phyloP scores from a whole-genome alignment of 2,113 vertebrate species.

The Erythrocercus mccallii region DNA sequence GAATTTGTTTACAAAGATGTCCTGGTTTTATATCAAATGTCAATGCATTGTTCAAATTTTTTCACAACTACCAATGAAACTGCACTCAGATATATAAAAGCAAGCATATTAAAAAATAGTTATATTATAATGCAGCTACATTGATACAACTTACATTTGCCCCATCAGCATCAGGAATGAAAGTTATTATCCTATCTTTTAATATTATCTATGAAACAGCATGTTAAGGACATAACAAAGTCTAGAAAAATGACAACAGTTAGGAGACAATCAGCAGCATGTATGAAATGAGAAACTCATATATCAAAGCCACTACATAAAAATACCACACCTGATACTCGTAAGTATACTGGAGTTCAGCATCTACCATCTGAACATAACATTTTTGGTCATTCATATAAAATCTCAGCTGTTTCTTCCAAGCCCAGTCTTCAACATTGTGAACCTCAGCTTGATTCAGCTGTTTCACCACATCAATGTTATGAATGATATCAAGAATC shows the following conservation, averaged over 20 bases:
- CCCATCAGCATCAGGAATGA: background rate
- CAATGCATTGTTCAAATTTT: background rate
- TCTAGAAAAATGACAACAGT: background rate
- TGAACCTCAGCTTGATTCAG: conserved; percentile 80
- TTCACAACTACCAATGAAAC: background rate
- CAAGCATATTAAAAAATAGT: background rate
- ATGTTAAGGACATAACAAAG: background rate
- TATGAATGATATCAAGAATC: conserved; percentile 94
- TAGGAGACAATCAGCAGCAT: background rate
- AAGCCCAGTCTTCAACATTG: conserved; percentile 84
- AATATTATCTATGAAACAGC: background rate
- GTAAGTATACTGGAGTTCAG: conserved; percentile 90
- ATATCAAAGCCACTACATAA: background rate
- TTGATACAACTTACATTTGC: background rate
- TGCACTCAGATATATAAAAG: background rate
- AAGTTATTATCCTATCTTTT: background rate
- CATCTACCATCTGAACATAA: conserved; percentile 91
- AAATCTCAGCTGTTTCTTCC: conserved; percentile 95
- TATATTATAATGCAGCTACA: background rate
- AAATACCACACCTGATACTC: conserved; percentile 91
- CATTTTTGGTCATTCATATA: conserved; percentile 88
- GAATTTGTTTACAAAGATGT: background rate
- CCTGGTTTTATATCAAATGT: background rate
- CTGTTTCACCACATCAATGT: conserved; percentile 90
- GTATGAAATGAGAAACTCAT: background rate